These are phyloP conservation scores for Agrotis segetum DNA, from an alignment of 2,888 invertebrate genomes.

Conservation along the genomic window DNA sequence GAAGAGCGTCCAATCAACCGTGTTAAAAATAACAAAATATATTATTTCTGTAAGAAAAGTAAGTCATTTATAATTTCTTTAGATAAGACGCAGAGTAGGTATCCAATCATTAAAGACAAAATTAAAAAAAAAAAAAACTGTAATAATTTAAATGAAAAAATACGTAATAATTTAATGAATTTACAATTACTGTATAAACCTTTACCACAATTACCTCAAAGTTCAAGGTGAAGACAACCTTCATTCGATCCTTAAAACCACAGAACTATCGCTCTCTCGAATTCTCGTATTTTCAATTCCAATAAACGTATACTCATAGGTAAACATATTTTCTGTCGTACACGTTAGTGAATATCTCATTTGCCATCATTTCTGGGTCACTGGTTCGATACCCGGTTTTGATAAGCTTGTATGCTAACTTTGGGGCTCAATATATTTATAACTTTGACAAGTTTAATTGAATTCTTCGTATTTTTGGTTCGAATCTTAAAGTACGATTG, in stretches of 20 bases:
- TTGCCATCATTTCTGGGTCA: conserved; percentile 60
- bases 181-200: conserved; percentile 18
- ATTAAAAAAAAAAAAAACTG: not conserved
- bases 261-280: conserved; percentile 46
- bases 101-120: not conserved
- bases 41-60: too few species aligned
- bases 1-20: too few species aligned
- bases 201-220: conserved; percentile 25
- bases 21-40: too few species aligned
- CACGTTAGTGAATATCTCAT: conserved; percentile 62
- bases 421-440: conserved; percentile 39
- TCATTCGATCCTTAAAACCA: conserved; percentile 42
- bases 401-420: conserved; percentile 57
- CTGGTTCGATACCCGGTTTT: conserved; percentile 52
- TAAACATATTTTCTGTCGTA: conserved; percentile 48
- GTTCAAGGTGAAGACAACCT: conserved; percentile 35
- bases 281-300: conserved; percentile 56
- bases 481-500: conserved; percentile 29
- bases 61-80: too few species aligned
- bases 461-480: conserved; percentile 50
- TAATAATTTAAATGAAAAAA: too few species aligned
- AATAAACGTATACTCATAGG: conserved; percentile 53
- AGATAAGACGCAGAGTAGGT: too few species aligned
- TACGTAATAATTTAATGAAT: conserved; percentile 23
- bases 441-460: conserved; percentile 56